These are phyloP conservation scores for western clawed frog (Xenopus tropicalis) DNA, from an alignment of 2,113 vertebrate species.

Conservation along the genomic window UCB_Xtro_10.0 CM004445.2:85589001-85589500, in stretches of 20 bases:
- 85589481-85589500: too few relatives aligned
- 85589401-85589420: too few relatives aligned
- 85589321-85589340: too few relatives aligned
- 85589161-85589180: conserved; percentile 9
- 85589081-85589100: conserved; percentile 5
- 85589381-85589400: too few relatives aligned
- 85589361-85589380: too few relatives aligned
- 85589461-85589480: too few relatives aligned
- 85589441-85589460: too few relatives aligned
- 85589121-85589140: conserved; percentile 28
- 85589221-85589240: not conserved
- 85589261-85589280: not conserved
- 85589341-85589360: not conserved
- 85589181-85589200: conserved; percentile 24
- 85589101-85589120: conserved; percentile 4
- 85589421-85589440: too few relatives aligned
- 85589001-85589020: not conserved
- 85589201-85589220: conserved; percentile 1
- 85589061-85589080: conserved; percentile 17
- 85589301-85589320: too few relatives aligned
- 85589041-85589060: conserved; percentile 1
- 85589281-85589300: too few relatives aligned
- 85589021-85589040: not conserved
- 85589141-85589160: conserved; percentile 15
- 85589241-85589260: not conserved